These are phyloP conservation scores for Drosophila kanapiae DNA, from an alignment of 1,140 invertebrate species.

Conservation along the genomic window DNA sequence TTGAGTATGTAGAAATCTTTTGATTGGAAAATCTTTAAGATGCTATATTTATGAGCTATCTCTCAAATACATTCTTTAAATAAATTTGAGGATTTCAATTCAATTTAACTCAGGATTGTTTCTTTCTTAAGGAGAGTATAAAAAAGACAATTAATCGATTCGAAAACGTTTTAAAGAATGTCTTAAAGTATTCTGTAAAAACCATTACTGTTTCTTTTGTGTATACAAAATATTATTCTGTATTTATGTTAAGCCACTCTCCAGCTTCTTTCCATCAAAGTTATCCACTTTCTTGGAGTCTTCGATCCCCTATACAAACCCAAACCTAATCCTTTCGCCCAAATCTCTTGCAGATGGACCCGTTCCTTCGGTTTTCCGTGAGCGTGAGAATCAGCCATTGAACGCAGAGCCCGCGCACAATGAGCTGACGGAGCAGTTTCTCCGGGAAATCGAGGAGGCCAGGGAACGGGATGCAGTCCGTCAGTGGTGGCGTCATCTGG, in stretches of 20 bases:
- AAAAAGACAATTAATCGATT: neutral
- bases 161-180: neutral
- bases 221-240: too few species aligned
- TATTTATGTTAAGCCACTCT: neutral
- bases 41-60: neutral
- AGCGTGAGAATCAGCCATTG: slow-evolving; percentile 64
- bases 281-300: neutral
- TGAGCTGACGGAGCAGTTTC: slow-evolving; percentile 87
- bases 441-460: slow-evolving; percentile 86
- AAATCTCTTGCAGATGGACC: slow-evolving; percentile 29
- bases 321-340: neutral
- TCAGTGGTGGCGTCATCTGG: slow-evolving; percentile 86
- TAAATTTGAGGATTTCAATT: too few species aligned
- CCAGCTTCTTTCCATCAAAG: neutral
- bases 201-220: too few species aligned
- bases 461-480: slow-evolving; percentile 86
- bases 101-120: too few species aligned
- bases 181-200: too few species aligned
- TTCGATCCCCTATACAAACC: neutral
- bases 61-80: neutral
- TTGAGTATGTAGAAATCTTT: too few species aligned
- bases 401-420: slow-evolving; percentile 78
- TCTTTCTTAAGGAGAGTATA: too few species aligned
- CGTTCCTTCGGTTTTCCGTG: slow-evolving; percentile 69
- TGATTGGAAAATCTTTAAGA: neutral